Evolutionary conservation across 2,888 invertebrate species (phyloP).

Genomic region (Pseudococcus viburni): DNA sequence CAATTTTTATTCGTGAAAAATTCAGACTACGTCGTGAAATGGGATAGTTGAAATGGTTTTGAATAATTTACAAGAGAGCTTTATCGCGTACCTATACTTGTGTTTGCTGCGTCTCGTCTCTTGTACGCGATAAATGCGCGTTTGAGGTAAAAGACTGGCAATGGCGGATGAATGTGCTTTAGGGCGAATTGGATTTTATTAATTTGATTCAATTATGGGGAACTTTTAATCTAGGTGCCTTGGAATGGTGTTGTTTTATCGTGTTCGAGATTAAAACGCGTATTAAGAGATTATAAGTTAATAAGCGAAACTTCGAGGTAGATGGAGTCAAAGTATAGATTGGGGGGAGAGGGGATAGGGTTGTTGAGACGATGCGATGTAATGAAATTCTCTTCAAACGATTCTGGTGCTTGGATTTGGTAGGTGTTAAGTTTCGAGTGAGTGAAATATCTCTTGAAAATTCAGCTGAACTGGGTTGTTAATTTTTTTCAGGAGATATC

Average conservation of each 20-base stretch:
- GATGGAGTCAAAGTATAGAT: background rate
- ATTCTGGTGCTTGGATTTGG: too few relatives aligned
- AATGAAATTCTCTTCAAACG: background rate
- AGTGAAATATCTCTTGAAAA: too few relatives aligned
- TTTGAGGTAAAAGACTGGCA: background rate
- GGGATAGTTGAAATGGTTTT: conserved; percentile 20
- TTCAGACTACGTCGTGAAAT: conserved; percentile 25
- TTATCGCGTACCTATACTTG: background rate
- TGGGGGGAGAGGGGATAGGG: background rate
- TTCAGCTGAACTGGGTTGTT: too few relatives aligned
- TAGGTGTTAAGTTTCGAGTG: too few relatives aligned
- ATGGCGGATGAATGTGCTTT: background rate
- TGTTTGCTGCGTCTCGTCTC: background rate
- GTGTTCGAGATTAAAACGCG: conserved; percentile 18
- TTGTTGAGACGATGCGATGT: background rate
- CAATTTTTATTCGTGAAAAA: conserved; percentile 45
- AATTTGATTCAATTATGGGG: conserved; percentile 16
- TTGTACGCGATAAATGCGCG: background rate
- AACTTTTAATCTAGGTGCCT: conserved; percentile 31
- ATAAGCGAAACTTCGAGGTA: conserved; percentile 2
- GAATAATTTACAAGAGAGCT: conserved; percentile 46
- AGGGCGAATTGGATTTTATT: conserved; percentile 5
- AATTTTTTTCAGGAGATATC: too few relatives aligned
- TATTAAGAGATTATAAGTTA: conserved; percentile 44
- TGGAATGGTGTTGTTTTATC: background rate